Evolutionary conservation across 2,797 vertebrate genomes (phyloP).

Genomic region (Acipenser ruthenus): DNA sequence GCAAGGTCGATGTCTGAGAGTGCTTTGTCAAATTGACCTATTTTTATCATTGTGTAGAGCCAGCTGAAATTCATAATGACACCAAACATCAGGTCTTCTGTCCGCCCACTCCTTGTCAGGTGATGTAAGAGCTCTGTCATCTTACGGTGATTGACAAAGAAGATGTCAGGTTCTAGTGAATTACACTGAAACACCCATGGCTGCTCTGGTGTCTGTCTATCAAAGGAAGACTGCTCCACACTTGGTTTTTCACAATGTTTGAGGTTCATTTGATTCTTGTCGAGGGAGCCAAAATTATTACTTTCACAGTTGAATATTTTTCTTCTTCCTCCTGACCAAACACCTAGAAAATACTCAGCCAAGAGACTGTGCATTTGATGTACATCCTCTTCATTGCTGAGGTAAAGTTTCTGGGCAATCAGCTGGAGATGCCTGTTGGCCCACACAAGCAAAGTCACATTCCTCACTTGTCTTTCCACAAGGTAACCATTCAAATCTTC

Average conservation of each 20-base stretch:
- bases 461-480: constrained; percentile 90
- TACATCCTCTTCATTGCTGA: constrained; percentile 81
- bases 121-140: constrained; percentile 95
- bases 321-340: constrained; percentile 93
- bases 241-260: constrained; percentile 77
- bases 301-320: constrained; percentile 82
- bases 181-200: constrained; percentile 99
- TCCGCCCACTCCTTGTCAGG: constrained; percentile 83
- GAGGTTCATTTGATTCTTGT: constrained; percentile 74
- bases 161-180: constrained; percentile 91
- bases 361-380: constrained; percentile 93
- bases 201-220: constrained; percentile 91
- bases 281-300: constrained; percentile 78
- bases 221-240: constrained; percentile 82
- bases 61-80: constrained; percentile 99
- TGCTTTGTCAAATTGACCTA: constrained; percentile 92
- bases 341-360: constrained; percentile 95
- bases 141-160: constrained; percentile 97
- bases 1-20: constrained; percentile 87
- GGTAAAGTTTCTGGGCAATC: constrained; percentile 93
- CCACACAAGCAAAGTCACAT: constrained; percentile 90
- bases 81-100: constrained; percentile 88
- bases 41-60: constrained; percentile 98
- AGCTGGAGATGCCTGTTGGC: constrained; percentile 96
- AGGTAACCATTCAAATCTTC: constrained; percentile 90